Evolutionary conservation across 2,888 invertebrate species (phyloP), one percentile per base, ranked within the genome.

Genomic region (Trissoscelio sp.): DNA sequence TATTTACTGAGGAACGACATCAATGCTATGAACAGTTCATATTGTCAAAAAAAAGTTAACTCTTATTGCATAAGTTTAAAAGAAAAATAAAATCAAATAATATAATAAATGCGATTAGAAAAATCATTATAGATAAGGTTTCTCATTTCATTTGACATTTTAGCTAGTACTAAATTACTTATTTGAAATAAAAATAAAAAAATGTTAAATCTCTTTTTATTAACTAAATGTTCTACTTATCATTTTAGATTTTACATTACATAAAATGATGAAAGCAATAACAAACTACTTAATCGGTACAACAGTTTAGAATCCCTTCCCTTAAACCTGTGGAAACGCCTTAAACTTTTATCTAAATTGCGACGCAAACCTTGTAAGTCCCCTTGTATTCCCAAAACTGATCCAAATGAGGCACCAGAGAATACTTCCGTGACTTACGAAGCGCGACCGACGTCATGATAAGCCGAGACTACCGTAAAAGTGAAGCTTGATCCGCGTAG

Each of bases 351-450:
- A 7, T 31, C 0, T 31, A 31, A 31, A 31, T 31, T 1, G 9
- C 6, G 9, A 3, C n/a, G n/a, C 58, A 39, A 62, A 86, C 86
- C 87, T 88, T 89, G 64, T 89, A 89, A 24, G 86, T 88, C 51
- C 88, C 89, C 44, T 84, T 85, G 60, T 85, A 87, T 62, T 87
- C 87, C 64, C 87, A 88, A 74, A 87, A 88, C 20, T 86, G 87
- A 81, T 89, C 89, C 81, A 88, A 66, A 53, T 88, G 85, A 6
- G 89, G 87, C 42, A 88, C 86, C 20, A 89, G 82, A 2, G 89
- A 89, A 79, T 89, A 89, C 70, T 89, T 89, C 18, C 89, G 80
- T 39, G 84, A 69, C 83, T 83, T 87, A 4, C 87, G 85, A 55
- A 87, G 74, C 57, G 86, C 74, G 37, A 78, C 86, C 12, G 83